These are phyloP conservation scores for Darevskia mixta DNA, from an alignment of 2,797 vertebrate species.

Conservation along the genomic window DNA sequence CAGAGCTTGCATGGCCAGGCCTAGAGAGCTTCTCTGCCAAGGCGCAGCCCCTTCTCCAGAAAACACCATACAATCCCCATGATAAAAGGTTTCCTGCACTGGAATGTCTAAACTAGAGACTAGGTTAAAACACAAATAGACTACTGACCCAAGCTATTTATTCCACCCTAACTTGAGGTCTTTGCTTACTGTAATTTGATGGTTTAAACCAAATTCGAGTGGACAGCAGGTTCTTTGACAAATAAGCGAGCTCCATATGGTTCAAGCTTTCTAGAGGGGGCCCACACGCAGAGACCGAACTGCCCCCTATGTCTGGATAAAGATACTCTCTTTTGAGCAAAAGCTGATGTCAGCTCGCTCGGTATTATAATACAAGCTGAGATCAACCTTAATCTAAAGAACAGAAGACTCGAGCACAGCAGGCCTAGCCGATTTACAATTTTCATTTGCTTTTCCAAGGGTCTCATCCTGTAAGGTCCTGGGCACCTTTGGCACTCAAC, in stretches of 20 bases:
- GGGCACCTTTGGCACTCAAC: background rate
- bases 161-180: background rate
- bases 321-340: background rate
- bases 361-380: background rate
- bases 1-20: slow-evolving; percentile 18
- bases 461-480: background rate
- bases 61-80: background rate
- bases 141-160: slow-evolving; percentile 6
- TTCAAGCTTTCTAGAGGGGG: background rate
- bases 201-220: background rate
- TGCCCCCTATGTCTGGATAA: background rate
- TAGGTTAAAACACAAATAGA: slow-evolving; percentile 8
- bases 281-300: background rate
- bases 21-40: slow-evolving; percentile 29
- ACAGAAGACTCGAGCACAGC: background rate
- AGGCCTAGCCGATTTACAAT: background rate
- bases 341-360: background rate
- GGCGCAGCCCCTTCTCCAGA: background rate
- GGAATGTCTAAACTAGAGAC: slow-evolving; percentile 32
- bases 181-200: background rate
- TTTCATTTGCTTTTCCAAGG: slow-evolving; percentile 8
- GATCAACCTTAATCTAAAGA: slow-evolving; percentile 17
- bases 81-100: background rate
- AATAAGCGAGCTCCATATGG: background rate
- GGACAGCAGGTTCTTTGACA: slow-evolving; percentile 10